These are phyloP conservation scores for Donacobius atricapilla DNA, from an alignment of 2,113 vertebrate genomes.

Conservation along the genomic window DNA sequence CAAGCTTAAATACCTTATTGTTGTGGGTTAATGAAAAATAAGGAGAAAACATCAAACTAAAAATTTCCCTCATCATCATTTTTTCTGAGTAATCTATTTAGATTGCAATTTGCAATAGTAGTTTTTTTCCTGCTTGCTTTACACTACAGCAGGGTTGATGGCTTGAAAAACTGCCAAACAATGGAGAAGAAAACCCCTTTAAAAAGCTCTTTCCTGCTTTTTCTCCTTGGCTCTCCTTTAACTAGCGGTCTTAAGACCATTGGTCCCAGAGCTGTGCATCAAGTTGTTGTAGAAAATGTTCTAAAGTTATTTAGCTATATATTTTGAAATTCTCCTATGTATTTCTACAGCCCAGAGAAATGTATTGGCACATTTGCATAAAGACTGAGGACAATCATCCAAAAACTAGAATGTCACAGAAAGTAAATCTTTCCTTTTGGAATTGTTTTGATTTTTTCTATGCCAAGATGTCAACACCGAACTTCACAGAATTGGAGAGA, in stretches of 20 bases:
- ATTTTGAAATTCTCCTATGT: background rate
- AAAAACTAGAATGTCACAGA: background rate
- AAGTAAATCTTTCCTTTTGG: background rate
- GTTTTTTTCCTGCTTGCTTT: background rate
- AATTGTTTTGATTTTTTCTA: background rate
- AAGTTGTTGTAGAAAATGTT: background rate
- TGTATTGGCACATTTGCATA: background rate
- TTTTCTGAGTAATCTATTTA: background rate
- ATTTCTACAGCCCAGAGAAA: background rate
- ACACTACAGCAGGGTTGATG: background rate
- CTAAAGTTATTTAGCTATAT: background rate
- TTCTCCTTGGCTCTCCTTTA: background rate
- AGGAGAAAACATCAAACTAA: background rate
- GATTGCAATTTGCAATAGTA: background rate
- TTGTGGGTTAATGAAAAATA: background rate
- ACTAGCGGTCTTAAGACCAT: background rate
- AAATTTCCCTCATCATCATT: background rate
- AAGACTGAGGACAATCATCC: background rate
- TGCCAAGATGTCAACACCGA: background rate
- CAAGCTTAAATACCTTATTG: background rate
- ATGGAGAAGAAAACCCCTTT: background rate
- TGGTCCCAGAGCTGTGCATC: background rate
- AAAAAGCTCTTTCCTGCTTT: background rate
- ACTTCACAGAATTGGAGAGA: background rate
- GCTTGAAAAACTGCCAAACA: background rate